These are phyloP conservation scores for Channa striata DNA, from an alignment of 2,797 vertebrate species.

Conservation along the genomic window DNA sequence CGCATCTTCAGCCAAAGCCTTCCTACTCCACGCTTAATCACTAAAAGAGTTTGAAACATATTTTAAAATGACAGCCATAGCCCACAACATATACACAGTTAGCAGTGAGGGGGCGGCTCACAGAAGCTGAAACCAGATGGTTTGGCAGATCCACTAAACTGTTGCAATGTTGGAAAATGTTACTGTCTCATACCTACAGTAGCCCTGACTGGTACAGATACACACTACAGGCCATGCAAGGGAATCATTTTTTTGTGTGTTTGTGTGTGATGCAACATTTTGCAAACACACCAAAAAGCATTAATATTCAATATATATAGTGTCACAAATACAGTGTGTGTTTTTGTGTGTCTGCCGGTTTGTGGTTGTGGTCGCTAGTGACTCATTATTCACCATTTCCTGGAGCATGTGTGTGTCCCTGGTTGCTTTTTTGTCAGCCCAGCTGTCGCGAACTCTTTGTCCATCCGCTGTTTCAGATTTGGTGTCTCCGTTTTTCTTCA, in stretches of 20 bases:
- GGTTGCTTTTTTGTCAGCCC: constrained; percentile 60
- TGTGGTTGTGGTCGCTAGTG: constrained; percentile 44
- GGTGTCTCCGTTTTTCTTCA: constrained; percentile 51
- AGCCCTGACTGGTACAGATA: too few species aligned
- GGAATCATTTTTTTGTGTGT: too few species aligned
- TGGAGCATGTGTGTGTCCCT: constrained; percentile 31
- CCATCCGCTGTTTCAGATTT: constrained; percentile 35
- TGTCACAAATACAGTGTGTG: too few species aligned
- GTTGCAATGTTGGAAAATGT: constrained; percentile 4
- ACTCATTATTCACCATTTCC: constrained; percentile 62
- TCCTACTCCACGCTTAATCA: constrained; percentile 13
- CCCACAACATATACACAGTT: constrained; percentile 9
- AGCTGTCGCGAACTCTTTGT: constrained; percentile 56
- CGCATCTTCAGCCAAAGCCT: constrained; percentile 19
- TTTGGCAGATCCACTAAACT: neutral
- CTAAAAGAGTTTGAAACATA: constrained; percentile 28
- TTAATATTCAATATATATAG: constrained; percentile 26
- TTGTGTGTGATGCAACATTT: constrained; percentile 33
- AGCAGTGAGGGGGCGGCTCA: constrained; percentile 6
- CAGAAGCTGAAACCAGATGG: constrained; percentile 14
- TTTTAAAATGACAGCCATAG: constrained; percentile 7
- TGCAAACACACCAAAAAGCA: constrained; percentile 26
- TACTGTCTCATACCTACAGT: neutral
- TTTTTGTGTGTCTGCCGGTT: neutral
- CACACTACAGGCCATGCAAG: too few species aligned